Conservation (phyloP, 2,888 invertebrate species). For the Drosophila koepferae region DNA sequence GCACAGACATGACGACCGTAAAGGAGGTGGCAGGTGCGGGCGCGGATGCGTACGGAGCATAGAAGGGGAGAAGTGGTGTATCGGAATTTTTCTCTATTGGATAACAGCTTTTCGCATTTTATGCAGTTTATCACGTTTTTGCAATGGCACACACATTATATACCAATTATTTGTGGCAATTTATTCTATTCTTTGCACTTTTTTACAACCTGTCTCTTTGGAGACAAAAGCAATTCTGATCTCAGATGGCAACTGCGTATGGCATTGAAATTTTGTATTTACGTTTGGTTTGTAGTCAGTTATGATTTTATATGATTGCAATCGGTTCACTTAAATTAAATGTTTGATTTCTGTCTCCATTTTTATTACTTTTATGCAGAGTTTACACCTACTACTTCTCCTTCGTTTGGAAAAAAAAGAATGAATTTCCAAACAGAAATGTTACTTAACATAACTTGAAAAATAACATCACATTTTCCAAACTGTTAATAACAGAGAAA, state of each 20-base stretch:
- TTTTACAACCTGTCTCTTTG: conserved; percentile 44
- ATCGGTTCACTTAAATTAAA: conserved; percentile 24
- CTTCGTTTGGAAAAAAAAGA: conserved; percentile 52
- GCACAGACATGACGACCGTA: conserved; percentile 48
- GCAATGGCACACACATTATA: conserved; percentile 30
- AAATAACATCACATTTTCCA: conserved; percentile 17
- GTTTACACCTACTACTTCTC: conserved; percentile 46
- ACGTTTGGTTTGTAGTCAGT: not conserved
- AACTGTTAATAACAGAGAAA: conserved; percentile 14
- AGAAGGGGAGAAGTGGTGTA: conserved; percentile 43
- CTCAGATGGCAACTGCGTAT: conserved; percentile 29
- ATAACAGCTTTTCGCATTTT: conserved; percentile 66
- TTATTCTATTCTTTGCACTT: conserved; percentile 43
- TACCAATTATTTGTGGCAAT: conserved; percentile 28
- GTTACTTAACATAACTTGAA: conserved; percentile 40
- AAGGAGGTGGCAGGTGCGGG: conserved; percentile 53
- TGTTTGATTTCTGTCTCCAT: conserved; percentile 18
- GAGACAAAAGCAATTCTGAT: conserved; percentile 38
- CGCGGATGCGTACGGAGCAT: conserved; percentile 34
- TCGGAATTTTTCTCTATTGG: conserved; percentile 78
- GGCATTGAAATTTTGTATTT: conserved; percentile 15
- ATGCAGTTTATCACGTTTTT: conserved; percentile 43
- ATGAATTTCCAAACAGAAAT: conserved; percentile 50
- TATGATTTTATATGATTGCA: conserved; percentile 3
- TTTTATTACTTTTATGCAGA: conserved; percentile 36